phyloP scores from a whole-genome alignment of 2,797 vertebrate genomes.

The Parambassis ranga region DNA sequence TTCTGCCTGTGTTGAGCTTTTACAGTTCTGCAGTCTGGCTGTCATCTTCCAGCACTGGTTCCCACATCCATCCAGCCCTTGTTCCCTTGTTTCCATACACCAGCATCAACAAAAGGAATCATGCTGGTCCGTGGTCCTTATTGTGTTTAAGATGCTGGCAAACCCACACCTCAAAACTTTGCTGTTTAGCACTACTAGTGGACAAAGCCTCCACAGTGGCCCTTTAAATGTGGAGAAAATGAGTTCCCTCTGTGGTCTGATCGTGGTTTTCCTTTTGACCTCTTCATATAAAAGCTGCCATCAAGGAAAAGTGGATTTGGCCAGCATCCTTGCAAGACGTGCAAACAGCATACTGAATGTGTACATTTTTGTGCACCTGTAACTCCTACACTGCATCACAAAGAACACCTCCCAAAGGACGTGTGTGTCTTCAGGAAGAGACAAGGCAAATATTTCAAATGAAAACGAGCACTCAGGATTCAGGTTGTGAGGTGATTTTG shows the following conservation, averaged over 20 bases:
- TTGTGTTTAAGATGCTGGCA: no score
- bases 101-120: no score
- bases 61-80: no score
- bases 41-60: neutral
- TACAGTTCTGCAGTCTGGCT: neutral
- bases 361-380: neutral
- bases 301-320: neutral
- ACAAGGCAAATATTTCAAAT: no score
- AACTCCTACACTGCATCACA: neutral
- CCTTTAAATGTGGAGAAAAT: neutral
- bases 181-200: neutral
- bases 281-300: neutral
- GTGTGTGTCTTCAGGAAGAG: slow-evolving; percentile 18
- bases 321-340: neutral
- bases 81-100: neutral
- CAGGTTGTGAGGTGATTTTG: neutral
- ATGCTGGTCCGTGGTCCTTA: no score
- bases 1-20: neutral
- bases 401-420: neutral
- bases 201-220: neutral
- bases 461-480: no score
- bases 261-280: no score
- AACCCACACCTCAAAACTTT: neutral
- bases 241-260: neutral
- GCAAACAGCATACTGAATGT: neutral